Percentiles rank a stretch among this genome's conserved stretches.
phyloP scores from a whole-genome alignment of 2,797 vertebrate genomes.

The Merluccius polli region DNA sequence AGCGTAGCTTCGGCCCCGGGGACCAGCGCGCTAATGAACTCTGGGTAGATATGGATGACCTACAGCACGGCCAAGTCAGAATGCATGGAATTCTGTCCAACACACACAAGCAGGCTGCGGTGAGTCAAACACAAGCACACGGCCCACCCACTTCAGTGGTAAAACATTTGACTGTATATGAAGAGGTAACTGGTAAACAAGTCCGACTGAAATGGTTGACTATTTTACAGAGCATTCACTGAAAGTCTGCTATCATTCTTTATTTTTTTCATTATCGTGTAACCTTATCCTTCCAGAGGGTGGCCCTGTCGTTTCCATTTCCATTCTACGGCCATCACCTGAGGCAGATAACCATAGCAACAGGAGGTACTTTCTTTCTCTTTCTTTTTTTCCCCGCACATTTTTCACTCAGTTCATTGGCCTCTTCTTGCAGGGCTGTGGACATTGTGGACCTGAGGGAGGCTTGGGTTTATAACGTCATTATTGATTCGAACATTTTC shows the following conservation, averaged over 20 bases:
- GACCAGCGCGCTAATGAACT: slow-evolving; percentile 70
- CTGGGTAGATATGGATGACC: slow-evolving; percentile 79
- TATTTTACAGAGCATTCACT: background rate
- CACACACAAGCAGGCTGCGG: slow-evolving; percentile 86
- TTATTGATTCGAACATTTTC: slow-evolving; percentile 19
- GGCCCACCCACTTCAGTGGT: slow-evolving; percentile 67
- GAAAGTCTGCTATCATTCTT: slow-evolving; percentile 3
- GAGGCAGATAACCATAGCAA: slow-evolving; percentile 93
- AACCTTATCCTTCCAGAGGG: slow-evolving; percentile 67
- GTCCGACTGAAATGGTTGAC: background rate
- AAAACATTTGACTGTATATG: slow-evolving; percentile 74
- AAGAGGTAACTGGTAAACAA: slow-evolving; percentile 69
- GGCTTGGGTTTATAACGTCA: background rate
- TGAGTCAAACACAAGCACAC: slow-evolving; percentile 62
- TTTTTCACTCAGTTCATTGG: too few relatives aligned
- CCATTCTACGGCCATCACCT: slow-evolving; percentile 95
- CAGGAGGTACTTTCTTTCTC: slow-evolving; percentile 77
- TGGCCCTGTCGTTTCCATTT: slow-evolving; percentile 90
- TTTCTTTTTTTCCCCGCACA: too few relatives aligned
- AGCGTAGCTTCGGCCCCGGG: slow-evolving; percentile 71
- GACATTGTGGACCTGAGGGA: background rate
- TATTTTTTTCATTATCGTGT: slow-evolving; percentile 24
- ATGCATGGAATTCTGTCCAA: slow-evolving; percentile 88
- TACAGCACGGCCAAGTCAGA: slow-evolving; percentile 75
- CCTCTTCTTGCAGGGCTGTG: slow-evolving; percentile 9